A percentile compares a stretch with the other conserved stretches of the same genome.
phyloP scores from a whole-genome alignment of 2,888 invertebrate species.

The Scaeva pyrastri region DNA sequence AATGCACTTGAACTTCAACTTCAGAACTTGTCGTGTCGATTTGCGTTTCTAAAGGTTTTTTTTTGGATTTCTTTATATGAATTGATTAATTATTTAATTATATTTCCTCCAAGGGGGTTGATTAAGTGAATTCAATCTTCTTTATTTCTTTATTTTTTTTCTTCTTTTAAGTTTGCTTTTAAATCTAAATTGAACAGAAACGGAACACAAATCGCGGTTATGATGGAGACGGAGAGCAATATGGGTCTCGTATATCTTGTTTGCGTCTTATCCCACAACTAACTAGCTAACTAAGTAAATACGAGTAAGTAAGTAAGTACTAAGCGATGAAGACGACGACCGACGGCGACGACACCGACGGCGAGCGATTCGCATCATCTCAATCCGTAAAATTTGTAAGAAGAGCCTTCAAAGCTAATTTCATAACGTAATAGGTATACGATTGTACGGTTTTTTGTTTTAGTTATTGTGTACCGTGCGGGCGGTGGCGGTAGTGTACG shows the following conservation, averaged over 20 bases:
- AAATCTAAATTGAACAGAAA: neutral
- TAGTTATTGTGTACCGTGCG: slow-evolving; percentile 1
- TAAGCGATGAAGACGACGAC: slow-evolving; percentile 35
- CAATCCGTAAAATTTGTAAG: slow-evolving; percentile 76
- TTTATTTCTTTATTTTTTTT: neutral
- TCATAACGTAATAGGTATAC: slow-evolving; percentile 65
- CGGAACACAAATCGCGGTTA: slow-evolving; percentile 21
- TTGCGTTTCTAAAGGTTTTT: slow-evolving; percentile 14
- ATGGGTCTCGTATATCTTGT: slow-evolving; percentile 39
- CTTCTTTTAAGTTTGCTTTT: slow-evolving; percentile 1
- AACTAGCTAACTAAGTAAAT: slow-evolving; percentile 43
- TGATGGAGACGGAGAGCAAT: slow-evolving; percentile 24
- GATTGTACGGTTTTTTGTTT: slow-evolving; percentile 26
- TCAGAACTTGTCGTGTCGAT: neutral
- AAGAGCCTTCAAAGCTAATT: slow-evolving; percentile 79
- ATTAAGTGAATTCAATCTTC: neutral
- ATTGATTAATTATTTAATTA: slow-evolving; percentile 25
- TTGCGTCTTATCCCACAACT: slow-evolving; percentile 65
- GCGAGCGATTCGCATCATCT: slow-evolving; percentile 74
- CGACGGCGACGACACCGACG: too few relatives aligned
- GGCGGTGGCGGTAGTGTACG: too few relatives aligned
- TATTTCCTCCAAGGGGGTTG: slow-evolving; percentile 14
- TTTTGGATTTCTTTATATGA: neutral
- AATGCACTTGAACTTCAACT: slow-evolving; percentile 47
- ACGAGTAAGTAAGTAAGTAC: too few relatives aligned